Conservation (phyloP, 2,797 vertebrate species). For the Manis crassicaudata region DNA sequence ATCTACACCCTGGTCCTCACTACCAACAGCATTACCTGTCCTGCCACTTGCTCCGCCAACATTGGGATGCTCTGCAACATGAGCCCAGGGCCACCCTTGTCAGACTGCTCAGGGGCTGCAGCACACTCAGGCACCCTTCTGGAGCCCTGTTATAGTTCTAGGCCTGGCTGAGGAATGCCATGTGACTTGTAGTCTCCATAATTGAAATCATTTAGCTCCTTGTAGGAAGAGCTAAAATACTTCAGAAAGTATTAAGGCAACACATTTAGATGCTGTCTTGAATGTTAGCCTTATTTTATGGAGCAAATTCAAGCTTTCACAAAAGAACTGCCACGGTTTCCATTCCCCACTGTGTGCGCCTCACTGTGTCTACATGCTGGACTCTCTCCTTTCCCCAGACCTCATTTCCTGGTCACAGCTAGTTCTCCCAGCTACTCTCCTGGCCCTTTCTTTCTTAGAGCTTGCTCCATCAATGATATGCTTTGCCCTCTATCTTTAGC, state of each 20-base stretch:
- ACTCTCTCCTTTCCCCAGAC: neutral
- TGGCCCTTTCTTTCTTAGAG: neutral
- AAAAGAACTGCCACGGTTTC: neutral
- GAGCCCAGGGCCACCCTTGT: neutral
- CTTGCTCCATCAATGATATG: neutral
- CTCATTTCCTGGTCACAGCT: neutral
- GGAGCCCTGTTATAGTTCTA: neutral
- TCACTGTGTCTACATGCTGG: no score
- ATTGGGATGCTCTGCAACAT: neutral
- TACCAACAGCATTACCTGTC: neutral
- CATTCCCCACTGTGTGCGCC: rapidly evolving
- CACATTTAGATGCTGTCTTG: neutral
- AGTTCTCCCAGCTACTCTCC: neutral
- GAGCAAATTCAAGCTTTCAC: neutral
- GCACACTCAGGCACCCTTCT: no score
- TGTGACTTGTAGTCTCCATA: neutral
- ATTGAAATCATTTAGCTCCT: neutral
- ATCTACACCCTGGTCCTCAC: neutral
- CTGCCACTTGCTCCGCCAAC: neutral
- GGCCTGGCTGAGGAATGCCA: neutral
- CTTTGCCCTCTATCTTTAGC: neutral
- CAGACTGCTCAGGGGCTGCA: neutral
- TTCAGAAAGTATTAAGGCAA: neutral
- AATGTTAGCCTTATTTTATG: neutral
- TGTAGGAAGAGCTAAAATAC: neutral